Conservation (phyloP, 1,140 invertebrate species). For the Andricus grossulariae region DNA sequence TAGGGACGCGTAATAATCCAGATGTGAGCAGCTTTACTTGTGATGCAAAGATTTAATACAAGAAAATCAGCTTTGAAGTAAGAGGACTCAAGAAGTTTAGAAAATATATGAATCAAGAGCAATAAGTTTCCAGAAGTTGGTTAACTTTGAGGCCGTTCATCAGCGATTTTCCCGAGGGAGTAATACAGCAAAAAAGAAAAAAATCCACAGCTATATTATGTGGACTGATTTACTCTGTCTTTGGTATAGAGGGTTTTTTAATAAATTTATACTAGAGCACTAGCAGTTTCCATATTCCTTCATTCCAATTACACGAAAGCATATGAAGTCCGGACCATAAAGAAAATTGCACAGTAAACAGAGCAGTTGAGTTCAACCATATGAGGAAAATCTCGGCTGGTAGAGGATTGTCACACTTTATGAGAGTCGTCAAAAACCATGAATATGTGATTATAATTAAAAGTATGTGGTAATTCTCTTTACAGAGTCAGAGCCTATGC, state of each 20-base stretch:
- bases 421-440: conserved; percentile 6
- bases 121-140: background rate
- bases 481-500: background rate
- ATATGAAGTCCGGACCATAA: conserved; percentile 14
- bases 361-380: background rate
- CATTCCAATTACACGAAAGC: conserved; percentile 24
- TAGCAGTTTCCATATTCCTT: background rate
- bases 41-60: conserved; percentile 17
- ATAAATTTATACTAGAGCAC: background rate
- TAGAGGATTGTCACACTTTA: conserved; percentile 22
- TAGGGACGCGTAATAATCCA: conserved; percentile 26
- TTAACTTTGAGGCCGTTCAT: background rate
- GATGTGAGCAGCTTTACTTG: conserved; percentile 18
- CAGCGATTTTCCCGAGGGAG: background rate
- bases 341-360: conserved; percentile 30
- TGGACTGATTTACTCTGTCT: background rate
- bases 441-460: background rate
- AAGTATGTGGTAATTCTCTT: conserved; percentile 2
- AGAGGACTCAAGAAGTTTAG: background rate
- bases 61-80: background rate
- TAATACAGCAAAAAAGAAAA: background rate
- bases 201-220: background rate
- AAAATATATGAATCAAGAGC: background rate
- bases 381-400: conserved; percentile 3
- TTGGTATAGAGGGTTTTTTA: background rate